Evolutionary conservation across 2,888 invertebrate species (phyloP).

Genomic region (Hypomecis punctinalis): DNA sequence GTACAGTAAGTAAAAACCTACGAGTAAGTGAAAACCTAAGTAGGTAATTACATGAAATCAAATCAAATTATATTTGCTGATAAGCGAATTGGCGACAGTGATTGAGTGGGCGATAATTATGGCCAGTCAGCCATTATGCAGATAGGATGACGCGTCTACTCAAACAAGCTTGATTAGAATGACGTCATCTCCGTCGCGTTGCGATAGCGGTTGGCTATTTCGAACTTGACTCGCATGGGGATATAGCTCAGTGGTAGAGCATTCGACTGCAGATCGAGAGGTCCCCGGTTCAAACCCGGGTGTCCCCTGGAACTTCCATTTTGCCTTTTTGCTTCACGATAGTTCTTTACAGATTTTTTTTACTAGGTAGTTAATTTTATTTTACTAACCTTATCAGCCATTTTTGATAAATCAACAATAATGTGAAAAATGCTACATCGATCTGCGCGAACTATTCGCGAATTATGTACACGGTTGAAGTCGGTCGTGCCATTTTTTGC

Average conservation of each 20-base stretch:
- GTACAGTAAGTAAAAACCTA: not conserved
- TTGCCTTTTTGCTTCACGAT: not conserved
- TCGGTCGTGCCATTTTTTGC: no score
- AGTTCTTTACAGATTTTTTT: no score
- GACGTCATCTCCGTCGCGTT: constrained; percentile 15
- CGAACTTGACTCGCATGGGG: constrained; percentile 47
- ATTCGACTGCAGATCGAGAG: constrained; percentile 81
- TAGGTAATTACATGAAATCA: not conserved
- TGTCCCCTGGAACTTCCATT: constrained; percentile 62
- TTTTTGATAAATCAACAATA: no score
- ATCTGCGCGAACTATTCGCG: no score
- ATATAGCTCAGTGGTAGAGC: constrained; percentile 81
- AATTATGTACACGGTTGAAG: no score
- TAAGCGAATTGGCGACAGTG: not conserved
- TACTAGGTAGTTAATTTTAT: no score
- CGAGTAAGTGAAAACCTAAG: not conserved
- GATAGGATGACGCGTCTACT: constrained; percentile 10
- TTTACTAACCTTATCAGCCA: no score
- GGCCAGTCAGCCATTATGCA: no score
- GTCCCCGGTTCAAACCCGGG: constrained; percentile 81
- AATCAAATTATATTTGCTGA: not conserved
- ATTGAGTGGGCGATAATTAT: not conserved
- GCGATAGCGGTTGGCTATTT: constrained; percentile 12
- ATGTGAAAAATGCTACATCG: no score
- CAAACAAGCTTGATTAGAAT: constrained; percentile 1